These are phyloP conservation scores for Pipistrellus nathusii DNA, from an alignment of 2,797 vertebrate genomes.

Conservation along the genomic window DNA sequence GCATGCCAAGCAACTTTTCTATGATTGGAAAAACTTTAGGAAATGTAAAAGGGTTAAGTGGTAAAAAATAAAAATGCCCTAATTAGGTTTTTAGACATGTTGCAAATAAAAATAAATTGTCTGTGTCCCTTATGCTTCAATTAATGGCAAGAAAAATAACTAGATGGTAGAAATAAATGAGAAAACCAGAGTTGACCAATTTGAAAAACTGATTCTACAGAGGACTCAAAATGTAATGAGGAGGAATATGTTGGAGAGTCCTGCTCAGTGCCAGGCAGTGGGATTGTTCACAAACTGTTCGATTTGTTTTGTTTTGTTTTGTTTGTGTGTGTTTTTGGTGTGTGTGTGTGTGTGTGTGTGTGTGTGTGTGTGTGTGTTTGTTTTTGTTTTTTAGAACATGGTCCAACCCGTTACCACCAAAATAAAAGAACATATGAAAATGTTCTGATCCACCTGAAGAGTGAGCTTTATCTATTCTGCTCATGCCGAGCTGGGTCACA, in stretches of 20 bases:
- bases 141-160: constrained; percentile 2
- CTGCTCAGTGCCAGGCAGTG: not conserved
- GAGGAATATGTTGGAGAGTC: not conserved
- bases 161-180: constrained; percentile 24
- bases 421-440: not conserved
- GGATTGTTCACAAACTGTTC: not conserved
- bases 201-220: not conserved
- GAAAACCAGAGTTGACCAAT: not conserved
- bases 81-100: not conserved
- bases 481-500: not conserved
- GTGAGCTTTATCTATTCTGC: not conserved
- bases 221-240: not conserved
- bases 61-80: constrained; percentile 13
- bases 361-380: too few species aligned
- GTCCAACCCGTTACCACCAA: not conserved
- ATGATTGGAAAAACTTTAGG: not conserved
- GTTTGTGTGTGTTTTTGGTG: too few species aligned
- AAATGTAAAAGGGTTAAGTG: not conserved
- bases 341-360: not conserved
- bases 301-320: not conserved
- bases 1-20: not conserved
- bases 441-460: not conserved
- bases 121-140: not conserved
- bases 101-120: constrained; percentile 1
- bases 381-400: constrained; percentile 4